Conservation (phyloP, 2,113 vertebrate species). For the Atherinomorus stipes region DNA sequence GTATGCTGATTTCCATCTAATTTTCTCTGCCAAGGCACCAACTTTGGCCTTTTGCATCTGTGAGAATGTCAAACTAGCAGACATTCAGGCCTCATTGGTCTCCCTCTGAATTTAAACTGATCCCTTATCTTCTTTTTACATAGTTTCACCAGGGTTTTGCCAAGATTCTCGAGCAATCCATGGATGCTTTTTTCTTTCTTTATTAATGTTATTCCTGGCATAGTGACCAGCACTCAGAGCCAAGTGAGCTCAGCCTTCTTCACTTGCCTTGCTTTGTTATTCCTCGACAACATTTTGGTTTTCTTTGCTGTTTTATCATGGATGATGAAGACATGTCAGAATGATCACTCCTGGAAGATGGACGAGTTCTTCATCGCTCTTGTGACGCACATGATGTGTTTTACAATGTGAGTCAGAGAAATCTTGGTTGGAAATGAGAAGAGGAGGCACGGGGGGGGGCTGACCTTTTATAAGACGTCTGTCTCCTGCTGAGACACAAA, state of each 20-base stretch:
- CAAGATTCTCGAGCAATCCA: neutral
- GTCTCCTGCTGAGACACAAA: conserved; percentile 38
- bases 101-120: neutral
- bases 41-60: neutral
- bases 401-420: conserved; percentile 7
- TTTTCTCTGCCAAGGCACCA: neutral
- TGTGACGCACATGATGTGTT: conserved; percentile 18
- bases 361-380: neutral
- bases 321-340: neutral
- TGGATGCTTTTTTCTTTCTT: neutral
- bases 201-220: conserved; percentile 14
- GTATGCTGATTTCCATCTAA: neutral
- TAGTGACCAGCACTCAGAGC: neutral
- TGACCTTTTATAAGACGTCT: conserved; percentile 40
- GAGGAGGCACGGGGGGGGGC: conserved; percentile 20
- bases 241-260: neutral
- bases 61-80: neutral
- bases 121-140: neutral
- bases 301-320: neutral
- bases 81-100: neutral
- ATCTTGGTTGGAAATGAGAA: conserved; percentile 29
- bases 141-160: neutral
- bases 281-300: conserved; percentile 4
- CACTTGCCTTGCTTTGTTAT: neutral
- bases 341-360: neutral